These are phyloP conservation scores for Drosophila stalkeri DNA, from an alignment of 2,888 invertebrate genomes.

Conservation along the genomic window DNA sequence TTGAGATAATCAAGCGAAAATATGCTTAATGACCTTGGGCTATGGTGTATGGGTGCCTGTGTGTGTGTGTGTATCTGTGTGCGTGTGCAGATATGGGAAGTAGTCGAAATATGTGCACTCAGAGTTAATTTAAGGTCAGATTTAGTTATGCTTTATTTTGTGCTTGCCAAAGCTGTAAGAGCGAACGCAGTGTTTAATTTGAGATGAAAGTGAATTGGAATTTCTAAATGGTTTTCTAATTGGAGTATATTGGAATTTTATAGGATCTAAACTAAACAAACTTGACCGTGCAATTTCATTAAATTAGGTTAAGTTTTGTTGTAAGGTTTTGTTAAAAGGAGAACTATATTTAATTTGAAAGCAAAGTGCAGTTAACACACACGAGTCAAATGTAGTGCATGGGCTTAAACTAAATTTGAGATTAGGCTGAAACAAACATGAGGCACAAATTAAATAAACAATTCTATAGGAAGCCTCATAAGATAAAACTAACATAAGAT, in stretches of 20 bases:
- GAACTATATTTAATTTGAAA: not conserved
- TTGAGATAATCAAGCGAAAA: slow-evolving; percentile 25
- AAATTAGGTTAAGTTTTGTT: not conserved
- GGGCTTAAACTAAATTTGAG: not conserved
- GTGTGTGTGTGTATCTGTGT: not conserved
- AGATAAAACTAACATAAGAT: not conserved
- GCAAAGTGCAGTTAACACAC: not conserved
- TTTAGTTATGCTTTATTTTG: not conserved
- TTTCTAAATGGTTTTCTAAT: not conserved
- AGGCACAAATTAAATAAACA: not conserved
- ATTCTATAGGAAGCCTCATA: not conserved
- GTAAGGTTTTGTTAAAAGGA: not conserved
- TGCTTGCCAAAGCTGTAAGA: not conserved
- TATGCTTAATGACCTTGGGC: slow-evolving; percentile 1
- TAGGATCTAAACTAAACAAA: not conserved
- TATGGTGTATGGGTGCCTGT: not conserved
- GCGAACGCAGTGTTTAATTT: not conserved
- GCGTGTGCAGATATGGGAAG: not conserved
- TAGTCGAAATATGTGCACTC: slow-evolving; percentile 9
- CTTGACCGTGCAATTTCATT: not conserved
- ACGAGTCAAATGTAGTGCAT: not conserved
- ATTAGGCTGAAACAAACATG: not conserved
- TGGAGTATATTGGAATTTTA: not conserved
- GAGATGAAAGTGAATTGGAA: not conserved
- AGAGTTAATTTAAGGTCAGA: not conserved